Evolutionary conservation across 2,888 invertebrate species (phyloP).

Genomic region (Venustoraphidia nigricollis): DNA sequence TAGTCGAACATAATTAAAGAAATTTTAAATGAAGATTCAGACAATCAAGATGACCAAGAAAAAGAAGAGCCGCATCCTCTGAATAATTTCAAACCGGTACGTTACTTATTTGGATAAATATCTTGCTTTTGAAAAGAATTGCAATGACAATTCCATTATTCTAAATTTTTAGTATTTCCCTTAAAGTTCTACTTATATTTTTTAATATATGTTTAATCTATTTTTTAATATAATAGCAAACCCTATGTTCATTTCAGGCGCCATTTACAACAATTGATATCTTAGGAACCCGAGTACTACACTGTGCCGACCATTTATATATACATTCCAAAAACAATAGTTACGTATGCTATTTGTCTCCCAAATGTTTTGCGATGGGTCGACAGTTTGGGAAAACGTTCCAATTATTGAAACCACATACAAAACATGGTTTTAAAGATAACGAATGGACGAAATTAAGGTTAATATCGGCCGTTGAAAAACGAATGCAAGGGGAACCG

Average conservation of each 20-base stretch:
- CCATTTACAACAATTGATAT: neutral
- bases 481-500: neutral
- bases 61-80: no score
- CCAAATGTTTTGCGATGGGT: neutral
- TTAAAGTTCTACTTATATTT: no score
- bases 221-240: no score
- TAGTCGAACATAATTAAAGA: no score
- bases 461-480: neutral
- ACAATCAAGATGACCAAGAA: no score
- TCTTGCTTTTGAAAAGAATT: no score
- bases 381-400: neutral
- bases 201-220: no score
- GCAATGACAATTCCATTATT: no score
- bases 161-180: no score
- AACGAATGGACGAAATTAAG: neutral
- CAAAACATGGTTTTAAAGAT: conserved; percentile 2
- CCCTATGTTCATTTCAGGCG: neutral
- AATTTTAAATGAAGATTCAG: no score
- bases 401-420: neutral
- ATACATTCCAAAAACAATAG: neutral
- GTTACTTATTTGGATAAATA: no score
- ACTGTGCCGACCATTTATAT: neutral
- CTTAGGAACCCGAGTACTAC: conserved; percentile 1
- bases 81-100: no score
- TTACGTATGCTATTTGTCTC: conserved; percentile 1